Conservation (phyloP, 2,113 vertebrate species). For the Herpetotheres cachinnans region DNA sequence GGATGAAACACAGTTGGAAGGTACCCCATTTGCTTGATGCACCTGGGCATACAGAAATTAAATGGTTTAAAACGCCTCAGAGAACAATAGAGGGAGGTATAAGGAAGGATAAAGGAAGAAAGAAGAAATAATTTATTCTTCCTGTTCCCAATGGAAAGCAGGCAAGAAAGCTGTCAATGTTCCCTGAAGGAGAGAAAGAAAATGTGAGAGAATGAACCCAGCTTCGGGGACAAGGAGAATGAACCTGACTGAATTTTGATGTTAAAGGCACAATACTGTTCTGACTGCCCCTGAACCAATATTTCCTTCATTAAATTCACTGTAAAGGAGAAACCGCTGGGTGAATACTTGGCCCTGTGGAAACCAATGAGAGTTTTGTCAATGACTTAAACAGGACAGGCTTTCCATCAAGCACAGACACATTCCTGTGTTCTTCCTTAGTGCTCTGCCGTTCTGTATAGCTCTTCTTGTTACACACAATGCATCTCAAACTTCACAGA, state of each 20-base stretch:
- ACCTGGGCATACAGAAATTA: neutral
- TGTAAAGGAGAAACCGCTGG: neutral
- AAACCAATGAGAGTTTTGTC: neutral
- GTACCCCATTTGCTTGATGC: neutral
- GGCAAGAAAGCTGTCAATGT: neutral
- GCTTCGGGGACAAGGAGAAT: neutral
- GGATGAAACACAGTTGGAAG: neutral
- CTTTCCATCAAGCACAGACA: neutral
- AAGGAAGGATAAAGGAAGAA: conserved; percentile 4
- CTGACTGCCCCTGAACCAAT: neutral
- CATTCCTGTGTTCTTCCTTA: neutral
- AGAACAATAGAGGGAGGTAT: neutral
- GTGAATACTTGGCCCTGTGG: neutral
- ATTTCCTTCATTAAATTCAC: neutral
- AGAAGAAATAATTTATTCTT: conserved; percentile 4
- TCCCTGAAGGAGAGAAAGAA: neutral
- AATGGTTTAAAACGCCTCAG: neutral
- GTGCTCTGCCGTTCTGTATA: neutral
- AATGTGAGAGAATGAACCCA: neutral
- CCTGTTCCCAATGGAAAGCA: neutral
- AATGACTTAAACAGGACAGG: neutral
- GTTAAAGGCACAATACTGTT: neutral
- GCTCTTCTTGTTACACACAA: neutral
- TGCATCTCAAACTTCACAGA: neutral
- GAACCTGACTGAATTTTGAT: neutral